Conservation (phyloP, 1,140 invertebrate species). For the Lucilia cuprina region DNA sequence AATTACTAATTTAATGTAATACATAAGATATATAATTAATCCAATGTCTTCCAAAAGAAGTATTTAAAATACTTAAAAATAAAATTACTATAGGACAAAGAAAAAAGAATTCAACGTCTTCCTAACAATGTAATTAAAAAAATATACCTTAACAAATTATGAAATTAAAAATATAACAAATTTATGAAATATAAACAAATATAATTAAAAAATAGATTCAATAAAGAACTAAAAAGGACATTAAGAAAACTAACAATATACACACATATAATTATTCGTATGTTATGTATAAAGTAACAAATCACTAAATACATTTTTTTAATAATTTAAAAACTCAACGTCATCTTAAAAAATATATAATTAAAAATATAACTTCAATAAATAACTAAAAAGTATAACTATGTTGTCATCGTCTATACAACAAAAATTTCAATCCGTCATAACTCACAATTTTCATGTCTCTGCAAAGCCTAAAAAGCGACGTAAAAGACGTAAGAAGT, state of each 20-base stretch:
- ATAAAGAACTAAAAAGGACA: too few relatives aligned
- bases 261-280: too few relatives aligned
- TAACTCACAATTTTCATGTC: background rate
- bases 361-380: background rate
- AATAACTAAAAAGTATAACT: background rate
- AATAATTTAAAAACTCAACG: background rate
- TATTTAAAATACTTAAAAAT: background rate
- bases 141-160: too few relatives aligned
- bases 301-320: too few relatives aligned
- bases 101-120: constrained; percentile 44
- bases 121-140: constrained; percentile 18
- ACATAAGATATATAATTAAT: background rate
- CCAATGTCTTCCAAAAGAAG: background rate
- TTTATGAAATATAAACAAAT: background rate
- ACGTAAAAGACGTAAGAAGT: constrained; percentile 55
- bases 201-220: background rate
- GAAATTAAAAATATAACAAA: background rate
- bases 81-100: background rate
- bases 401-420: constrained; percentile 49
- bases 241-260: too few relatives aligned
- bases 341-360: background rate
- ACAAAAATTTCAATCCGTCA: constrained; percentile 5
- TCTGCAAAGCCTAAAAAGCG: constrained; percentile 48
- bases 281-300: background rate
- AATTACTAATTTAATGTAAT: background rate